Percentiles rank a stretch among this genome's conserved stretches.
Evolutionary conservation across 2,113 vertebrate genomes (phyloP).

Genomic region (Typhlomys cinereus): DNA sequence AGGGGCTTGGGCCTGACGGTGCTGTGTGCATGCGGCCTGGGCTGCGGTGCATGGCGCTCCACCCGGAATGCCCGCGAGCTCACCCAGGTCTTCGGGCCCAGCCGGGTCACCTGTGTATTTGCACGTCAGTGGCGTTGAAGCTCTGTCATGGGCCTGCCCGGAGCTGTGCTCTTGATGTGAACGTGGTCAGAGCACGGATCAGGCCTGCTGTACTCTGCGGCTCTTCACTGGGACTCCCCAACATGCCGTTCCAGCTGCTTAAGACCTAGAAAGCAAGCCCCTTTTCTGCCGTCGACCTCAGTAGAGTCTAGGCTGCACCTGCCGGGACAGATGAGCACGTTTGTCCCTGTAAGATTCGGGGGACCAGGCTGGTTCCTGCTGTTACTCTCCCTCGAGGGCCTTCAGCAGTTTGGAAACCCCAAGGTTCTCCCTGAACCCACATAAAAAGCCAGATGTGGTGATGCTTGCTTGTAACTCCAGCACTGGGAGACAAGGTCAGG

Average conservation of each 20-base stretch:
- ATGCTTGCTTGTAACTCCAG: neutral
- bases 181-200: neutral
- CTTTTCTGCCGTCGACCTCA: neutral
- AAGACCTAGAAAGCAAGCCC: neutral
- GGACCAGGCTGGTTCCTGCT: neutral
- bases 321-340: neutral
- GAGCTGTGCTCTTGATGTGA: neutral
- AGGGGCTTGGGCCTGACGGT: neutral
- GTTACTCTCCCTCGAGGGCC: neutral
- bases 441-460: neutral
- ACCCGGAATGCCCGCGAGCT: conserved; percentile 60
- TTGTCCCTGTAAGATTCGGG: neutral
- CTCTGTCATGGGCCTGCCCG: neutral
- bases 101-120: neutral
- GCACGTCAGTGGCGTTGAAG: neutral
- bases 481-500: neutral
- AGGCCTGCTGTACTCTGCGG: neutral
- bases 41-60: conserved; percentile 75
- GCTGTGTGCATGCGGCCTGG: conserved; percentile 59
- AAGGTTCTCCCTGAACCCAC: neutral
- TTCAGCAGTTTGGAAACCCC: rapidly evolving
- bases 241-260: neutral
- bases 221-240: neutral
- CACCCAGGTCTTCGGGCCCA: neutral
- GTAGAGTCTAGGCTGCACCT: neutral